Evolutionary conservation across 2,797 vertebrate species (phyloP).

Genomic region (Pampus argenteus): DNA sequence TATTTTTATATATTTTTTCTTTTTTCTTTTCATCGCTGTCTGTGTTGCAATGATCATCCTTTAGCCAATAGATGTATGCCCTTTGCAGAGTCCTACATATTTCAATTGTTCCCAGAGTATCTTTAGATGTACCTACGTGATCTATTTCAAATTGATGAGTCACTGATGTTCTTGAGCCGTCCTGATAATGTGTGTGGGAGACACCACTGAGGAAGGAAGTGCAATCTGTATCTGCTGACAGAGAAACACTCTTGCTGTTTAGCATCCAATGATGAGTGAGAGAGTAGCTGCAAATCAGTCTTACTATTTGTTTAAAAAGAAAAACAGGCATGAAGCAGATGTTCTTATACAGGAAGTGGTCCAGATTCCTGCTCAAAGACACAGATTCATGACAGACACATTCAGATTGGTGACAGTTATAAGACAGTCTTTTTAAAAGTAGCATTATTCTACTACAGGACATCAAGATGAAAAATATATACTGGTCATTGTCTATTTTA

Average conservation of each 20-base stretch:
- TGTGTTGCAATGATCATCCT: background rate
- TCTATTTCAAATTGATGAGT: constrained; percentile 68
- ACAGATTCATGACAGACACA: background rate
- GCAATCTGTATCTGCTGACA: constrained; percentile 53
- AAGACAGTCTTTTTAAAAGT: constrained; percentile 2
- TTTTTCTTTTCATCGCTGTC: background rate
- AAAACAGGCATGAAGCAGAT: background rate
- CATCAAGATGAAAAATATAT: too few species aligned
- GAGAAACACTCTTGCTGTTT: constrained; percentile 36
- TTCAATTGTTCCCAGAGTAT: background rate
- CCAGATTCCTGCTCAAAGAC: constrained; percentile 10
- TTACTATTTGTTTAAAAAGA: background rate
- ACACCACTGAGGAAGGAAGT: constrained; percentile 20
- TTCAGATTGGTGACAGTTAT: background rate
- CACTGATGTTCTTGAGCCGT: constrained; percentile 46
- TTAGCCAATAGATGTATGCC: background rate
- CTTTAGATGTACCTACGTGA: constrained; percentile 20
- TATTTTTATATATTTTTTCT: background rate
- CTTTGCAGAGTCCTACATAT: background rate
- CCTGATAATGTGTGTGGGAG: constrained; percentile 37
- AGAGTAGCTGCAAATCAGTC: constrained; percentile 14
- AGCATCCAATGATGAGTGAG: constrained; percentile 40
- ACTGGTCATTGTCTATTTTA: too few species aligned
- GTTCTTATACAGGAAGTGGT: background rate
- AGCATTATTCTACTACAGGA: background rate